Base-by-base conservation (phyloP, 2,113 vertebrate species). In the Ancistrus triradiatus region DNA sequence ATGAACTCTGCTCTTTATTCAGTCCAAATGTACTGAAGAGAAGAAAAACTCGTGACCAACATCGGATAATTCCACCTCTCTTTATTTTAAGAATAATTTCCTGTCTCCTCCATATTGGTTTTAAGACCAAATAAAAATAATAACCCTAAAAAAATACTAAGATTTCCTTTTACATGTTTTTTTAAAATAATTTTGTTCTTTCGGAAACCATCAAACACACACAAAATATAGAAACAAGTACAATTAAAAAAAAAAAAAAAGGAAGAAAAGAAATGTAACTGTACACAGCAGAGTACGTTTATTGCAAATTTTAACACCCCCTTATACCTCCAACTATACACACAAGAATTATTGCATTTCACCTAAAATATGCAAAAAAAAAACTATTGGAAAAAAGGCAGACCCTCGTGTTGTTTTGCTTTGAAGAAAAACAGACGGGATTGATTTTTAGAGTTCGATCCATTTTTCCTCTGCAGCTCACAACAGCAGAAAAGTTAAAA, bases 231-330 rank as follows among this genome's bases (percentile, higher is more conserved):
- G 17, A 33, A 33, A 33, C 6, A 33, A 33, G 10, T 7, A 33
- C 6, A 33, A 33, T 7, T 7, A 33, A 33, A 33, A 33, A 33
- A 42, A 55, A 27, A 56, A 80, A 69, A 78, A 81, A 82, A 76
- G 66, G 76, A 70, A 74, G 66, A 73, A 82, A 82, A 74, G 58
- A 73, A 76, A 77, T 77, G 80, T 82, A 87, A 87, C 88, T 90
- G 85, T 90, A 88, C 87, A 90, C 81, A 85, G 82, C 82, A 87
- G 83, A 85, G 86, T 81, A 84, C 73, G 86, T 84, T 85, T 84
- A 85, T 84, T 87, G 77, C 84, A 81, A 83, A 86, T 78, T 53
- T 68, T 81, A 56, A 83, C 75, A 84, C 76, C 84, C 84, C 83
- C 78, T 66, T 75, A 85, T 80, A 80, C 78, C 80, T 74, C 72